These are phyloP conservation scores for Microctenopoma lineatum DNA, from an alignment of 2,797 vertebrate genomes.

Conservation along the genomic window DNA sequence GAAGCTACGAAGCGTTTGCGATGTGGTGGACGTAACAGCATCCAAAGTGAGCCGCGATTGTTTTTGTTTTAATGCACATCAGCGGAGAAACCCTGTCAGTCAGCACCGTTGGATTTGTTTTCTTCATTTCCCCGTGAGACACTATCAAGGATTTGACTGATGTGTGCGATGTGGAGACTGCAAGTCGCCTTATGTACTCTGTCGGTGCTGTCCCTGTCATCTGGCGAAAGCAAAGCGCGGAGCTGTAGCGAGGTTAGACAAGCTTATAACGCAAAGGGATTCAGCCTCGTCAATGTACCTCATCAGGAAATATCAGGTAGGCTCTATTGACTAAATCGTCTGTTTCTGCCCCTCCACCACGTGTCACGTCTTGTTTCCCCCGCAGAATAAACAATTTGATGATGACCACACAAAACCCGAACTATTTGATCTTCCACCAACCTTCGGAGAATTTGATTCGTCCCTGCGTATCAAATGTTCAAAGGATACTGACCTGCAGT, in stretches of 20 bases:
- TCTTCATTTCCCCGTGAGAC: constrained; percentile 50
- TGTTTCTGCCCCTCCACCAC: constrained; percentile 30
- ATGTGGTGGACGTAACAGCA: constrained; percentile 70
- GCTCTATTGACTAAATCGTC: constrained; percentile 29
- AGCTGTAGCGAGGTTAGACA: constrained; percentile 94
- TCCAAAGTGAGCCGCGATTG: constrained; percentile 73
- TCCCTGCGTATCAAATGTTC: background rate
- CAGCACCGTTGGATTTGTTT: constrained; percentile 46
- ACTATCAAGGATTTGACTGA: constrained; percentile 75
- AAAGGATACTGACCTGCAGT: background rate
- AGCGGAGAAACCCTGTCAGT: constrained; percentile 46
- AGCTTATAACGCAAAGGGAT: constrained; percentile 91
- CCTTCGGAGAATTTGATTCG: background rate
- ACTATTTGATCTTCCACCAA: constrained; percentile 16
- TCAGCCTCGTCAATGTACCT: constrained; percentile 91
- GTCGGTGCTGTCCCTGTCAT: constrained; percentile 80
- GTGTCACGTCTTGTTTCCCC: constrained; percentile 23
- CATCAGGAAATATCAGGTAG: constrained; percentile 96
- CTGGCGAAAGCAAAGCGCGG: constrained; percentile 88
- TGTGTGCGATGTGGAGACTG: constrained; percentile 84
- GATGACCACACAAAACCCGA: constrained; percentile 1
- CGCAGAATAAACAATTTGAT: constrained; percentile 23
- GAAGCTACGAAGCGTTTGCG: constrained; percentile 42
- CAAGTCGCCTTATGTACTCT: constrained; percentile 82
- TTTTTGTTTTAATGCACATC: constrained; percentile 59